Evolutionary conservation across 2,113 vertebrate species (phyloP).

Genomic region (Marmota monax): DNA sequence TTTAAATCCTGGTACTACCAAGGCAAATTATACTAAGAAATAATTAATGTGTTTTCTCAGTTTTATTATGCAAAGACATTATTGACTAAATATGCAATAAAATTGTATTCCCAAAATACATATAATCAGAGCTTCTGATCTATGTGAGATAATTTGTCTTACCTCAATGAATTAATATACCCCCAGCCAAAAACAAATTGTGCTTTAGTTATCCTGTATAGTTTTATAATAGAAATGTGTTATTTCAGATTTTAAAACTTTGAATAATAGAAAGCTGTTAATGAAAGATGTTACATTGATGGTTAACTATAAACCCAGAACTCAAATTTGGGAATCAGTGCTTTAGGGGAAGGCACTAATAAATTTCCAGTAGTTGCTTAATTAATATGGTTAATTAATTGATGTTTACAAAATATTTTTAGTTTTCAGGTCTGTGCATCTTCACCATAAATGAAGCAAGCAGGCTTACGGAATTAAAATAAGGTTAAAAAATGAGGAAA

Average conservation of each 20-base stretch:
- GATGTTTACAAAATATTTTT: background rate
- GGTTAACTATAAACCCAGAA: background rate
- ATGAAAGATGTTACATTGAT: background rate
- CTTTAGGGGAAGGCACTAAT: background rate
- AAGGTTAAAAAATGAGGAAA: background rate
- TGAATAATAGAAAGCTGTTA: background rate
- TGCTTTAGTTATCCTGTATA: background rate
- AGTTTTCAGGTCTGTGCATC: background rate
- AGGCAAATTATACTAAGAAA: background rate
- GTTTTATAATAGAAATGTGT: background rate
- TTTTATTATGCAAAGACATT: background rate
- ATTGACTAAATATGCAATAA: background rate
- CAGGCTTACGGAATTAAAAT: background rate
- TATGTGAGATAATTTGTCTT: background rate
- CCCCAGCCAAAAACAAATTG: constrained; percentile 2
- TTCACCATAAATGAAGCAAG: background rate
- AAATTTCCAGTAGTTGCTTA: background rate
- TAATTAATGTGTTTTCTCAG: background rate
- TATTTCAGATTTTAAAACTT: background rate
- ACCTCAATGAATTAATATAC: background rate
- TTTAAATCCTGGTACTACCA: background rate
- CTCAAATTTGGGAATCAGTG: background rate
- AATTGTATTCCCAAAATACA: background rate
- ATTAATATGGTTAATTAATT: background rate
- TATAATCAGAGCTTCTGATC: background rate